These are phyloP conservation scores for Hypothenemus hampei DNA, from an alignment of 1,140 invertebrate genomes.

Conservation along the genomic window DNA sequence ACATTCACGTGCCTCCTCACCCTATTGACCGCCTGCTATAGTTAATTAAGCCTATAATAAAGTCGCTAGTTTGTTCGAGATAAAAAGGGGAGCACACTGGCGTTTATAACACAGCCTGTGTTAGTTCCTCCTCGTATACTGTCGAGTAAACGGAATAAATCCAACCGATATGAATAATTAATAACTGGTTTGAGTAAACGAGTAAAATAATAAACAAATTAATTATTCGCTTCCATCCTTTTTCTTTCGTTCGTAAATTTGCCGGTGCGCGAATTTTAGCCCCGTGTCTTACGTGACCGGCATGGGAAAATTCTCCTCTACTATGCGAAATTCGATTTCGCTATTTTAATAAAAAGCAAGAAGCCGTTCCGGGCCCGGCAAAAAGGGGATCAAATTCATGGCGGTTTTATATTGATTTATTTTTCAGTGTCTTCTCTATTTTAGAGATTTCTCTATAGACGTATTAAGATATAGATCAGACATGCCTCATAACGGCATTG, in stretches of 20 bases:
- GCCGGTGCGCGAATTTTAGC: neutral
- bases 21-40: too few relatives aligned
- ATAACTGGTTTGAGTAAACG: conserved; percentile 4
- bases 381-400: conserved; percentile 6
- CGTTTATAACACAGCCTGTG: too few relatives aligned
- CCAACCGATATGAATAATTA: conserved; percentile 5
- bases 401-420: conserved; percentile 14
- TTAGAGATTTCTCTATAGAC: neutral
- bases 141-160: too few relatives aligned
- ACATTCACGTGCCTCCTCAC: too few relatives aligned
- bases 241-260: conserved; percentile 7
- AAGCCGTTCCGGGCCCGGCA: conserved; percentile 5
- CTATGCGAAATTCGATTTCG: conserved; percentile 6
- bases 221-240: conserved; percentile 2
- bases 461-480: too few relatives aligned
- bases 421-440: conserved; percentile 1
- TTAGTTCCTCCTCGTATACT: too few relatives aligned
- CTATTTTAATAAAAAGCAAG: conserved; percentile 9
- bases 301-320: conserved; percentile 1
- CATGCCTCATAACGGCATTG: too few relatives aligned
- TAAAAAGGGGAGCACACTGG: too few relatives aligned
- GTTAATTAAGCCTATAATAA: too few relatives aligned
- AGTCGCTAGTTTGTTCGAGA: too few relatives aligned
- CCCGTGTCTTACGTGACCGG: conserved; percentile 2
- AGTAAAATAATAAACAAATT: conserved; percentile 6